Conservation (phyloP, 1,140 invertebrate genomes). For the Probaryconus sp. region DNA sequence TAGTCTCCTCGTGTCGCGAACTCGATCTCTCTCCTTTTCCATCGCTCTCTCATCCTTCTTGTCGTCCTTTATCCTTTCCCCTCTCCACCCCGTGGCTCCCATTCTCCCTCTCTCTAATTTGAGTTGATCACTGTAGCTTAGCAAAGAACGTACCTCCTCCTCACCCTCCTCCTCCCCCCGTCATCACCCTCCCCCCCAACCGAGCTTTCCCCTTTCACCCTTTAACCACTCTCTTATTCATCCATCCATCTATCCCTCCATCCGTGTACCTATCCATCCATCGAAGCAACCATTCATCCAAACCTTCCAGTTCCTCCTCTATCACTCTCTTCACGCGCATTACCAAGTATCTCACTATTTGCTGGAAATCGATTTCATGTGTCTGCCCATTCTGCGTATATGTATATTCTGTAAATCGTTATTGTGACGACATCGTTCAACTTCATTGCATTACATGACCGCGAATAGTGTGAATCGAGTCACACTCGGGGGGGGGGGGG, state of each 20-base stretch:
- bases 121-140: background rate
- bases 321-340: constrained; percentile 45
- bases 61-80: constrained; percentile 6
- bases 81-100: background rate
- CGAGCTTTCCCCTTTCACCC: too few species aligned
- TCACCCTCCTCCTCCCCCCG: too few species aligned
- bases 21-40: constrained; percentile 21
- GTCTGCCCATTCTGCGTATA: constrained; percentile 69
- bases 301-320: too few species aligned
- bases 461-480: constrained; percentile 4
- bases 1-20: background rate
- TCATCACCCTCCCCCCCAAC: too few species aligned
- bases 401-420: constrained; percentile 22
- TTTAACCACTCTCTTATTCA: too few species aligned
- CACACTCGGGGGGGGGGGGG: background rate
- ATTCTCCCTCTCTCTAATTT: too few species aligned
- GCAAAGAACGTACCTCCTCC: background rate
- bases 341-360: constrained; percentile 76
- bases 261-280: too few species aligned
- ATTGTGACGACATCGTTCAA: constrained; percentile 5
- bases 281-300: constrained; percentile 4
- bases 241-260: too few species aligned
- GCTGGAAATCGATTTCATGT: constrained; percentile 76
- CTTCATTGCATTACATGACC: constrained; percentile 17
- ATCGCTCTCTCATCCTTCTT: constrained; percentile 20